Percentiles rank a stretch among this genome's conserved stretches.
Evolutionary conservation across 2,113 vertebrate species (phyloP).

Genomic region (Poeciliopsis prolifica): DNA sequence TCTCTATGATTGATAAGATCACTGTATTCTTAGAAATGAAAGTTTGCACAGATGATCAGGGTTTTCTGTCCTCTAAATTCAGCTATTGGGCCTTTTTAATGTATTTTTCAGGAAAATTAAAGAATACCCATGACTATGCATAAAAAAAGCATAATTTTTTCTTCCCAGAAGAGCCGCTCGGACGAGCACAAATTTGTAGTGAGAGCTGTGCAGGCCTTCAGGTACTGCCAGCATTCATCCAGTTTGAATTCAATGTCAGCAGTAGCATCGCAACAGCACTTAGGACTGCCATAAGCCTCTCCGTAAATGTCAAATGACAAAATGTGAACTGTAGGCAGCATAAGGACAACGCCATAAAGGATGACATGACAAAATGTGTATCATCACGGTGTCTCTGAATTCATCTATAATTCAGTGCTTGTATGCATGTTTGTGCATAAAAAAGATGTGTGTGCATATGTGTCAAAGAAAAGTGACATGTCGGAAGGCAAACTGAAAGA

Average conservation of each 20-base stretch:
- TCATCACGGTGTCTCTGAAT: slow-evolving; percentile 64
- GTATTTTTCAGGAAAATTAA: neutral
- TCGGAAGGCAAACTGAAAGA: slow-evolving; percentile 52
- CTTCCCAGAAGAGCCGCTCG: slow-evolving; percentile 11
- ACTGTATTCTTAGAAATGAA: neutral
- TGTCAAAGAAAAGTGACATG: slow-evolving; percentile 44
- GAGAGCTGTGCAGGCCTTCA: slow-evolving; percentile 34
- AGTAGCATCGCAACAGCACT: slow-evolving; percentile 63
- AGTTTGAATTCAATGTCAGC: slow-evolving; percentile 50
- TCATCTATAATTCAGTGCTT: slow-evolving; percentile 75
- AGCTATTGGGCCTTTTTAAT: neutral
- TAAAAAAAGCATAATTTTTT: slow-evolving; percentile 2
- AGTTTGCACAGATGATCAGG: too few relatives aligned
- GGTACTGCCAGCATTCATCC: slow-evolving; percentile 47
- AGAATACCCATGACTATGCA: neutral
- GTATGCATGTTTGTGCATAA: slow-evolving; percentile 40
- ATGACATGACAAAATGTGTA: slow-evolving; percentile 73
- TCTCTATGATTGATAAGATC: neutral
- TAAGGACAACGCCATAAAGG: slow-evolving; percentile 64
- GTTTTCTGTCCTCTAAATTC: neutral
- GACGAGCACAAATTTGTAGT: slow-evolving; percentile 19
- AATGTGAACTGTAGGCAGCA: slow-evolving; percentile 68
- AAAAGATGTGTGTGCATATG: slow-evolving; percentile 7
- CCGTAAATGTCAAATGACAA: slow-evolving; percentile 75
- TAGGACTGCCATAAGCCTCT: slow-evolving; percentile 52